Conservation (phyloP, 37 sponge, comb jelly and placozoan species). For the Corticium candelabrum region DNA sequence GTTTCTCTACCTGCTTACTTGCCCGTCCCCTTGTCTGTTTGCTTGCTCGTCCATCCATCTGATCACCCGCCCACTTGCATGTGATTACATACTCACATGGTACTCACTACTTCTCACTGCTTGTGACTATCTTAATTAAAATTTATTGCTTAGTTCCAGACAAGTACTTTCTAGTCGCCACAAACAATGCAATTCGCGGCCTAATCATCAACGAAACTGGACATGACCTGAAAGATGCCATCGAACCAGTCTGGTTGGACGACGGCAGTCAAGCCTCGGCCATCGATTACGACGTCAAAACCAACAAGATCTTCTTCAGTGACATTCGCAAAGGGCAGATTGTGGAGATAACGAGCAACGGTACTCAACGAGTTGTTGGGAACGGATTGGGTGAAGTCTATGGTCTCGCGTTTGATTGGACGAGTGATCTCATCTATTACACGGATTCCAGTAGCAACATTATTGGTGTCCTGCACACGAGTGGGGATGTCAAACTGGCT, state of each 20-base stretch:
- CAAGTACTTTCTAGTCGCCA: background rate
- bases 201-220: background rate
- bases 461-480: background rate
- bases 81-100: no score
- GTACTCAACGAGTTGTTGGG: background rate
- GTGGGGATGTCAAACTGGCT: background rate
- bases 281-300: background rate
- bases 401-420: background rate
- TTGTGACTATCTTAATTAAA: no score
- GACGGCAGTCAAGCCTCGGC: background rate
- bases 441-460: background rate
- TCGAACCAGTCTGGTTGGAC: background rate
- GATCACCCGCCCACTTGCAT: no score
- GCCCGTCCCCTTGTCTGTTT: no score
- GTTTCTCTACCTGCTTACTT: no score
- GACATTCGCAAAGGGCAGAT: background rate
- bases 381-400: background rate
- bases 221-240: no score
- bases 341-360: background rate
- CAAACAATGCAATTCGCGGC: background rate
- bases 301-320: background rate
- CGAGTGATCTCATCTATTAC: background rate
- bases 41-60: no score
- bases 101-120: no score
- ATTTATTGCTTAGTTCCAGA: background rate